Evolutionary conservation across 2,113 vertebrate species (phyloP), one percentile per base, ranked within the genome.

Genomic region (Geococcyx californianus): DNA sequence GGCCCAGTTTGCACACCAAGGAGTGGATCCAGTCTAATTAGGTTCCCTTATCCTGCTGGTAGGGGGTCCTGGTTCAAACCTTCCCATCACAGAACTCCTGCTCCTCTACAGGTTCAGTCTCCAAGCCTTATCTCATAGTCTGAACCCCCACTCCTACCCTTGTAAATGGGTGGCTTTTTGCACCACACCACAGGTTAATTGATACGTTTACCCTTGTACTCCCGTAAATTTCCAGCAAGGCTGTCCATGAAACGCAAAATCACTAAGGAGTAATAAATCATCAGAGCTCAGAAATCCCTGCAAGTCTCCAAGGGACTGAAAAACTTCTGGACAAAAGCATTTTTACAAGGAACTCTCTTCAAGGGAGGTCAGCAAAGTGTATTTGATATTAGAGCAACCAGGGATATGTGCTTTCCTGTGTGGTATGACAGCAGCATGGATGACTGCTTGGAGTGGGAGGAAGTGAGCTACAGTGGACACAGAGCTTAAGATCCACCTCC

Each of bases 331-430:
- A 69, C 66, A 56, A 68, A 82, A 81, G 36, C 47, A 82, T 83
- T 97, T 95, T 95, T 92, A 93, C n/a, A 74, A 56, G 70, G 40
- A 42, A 24, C n/a, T 42, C 13, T 75, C 67, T 91, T 73, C 49
- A 58, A 70, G 31, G 44, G 33, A 70, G 66, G 38, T 83, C 89
- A 95, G 51, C 26, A 59, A 76, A 70, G 77, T 38, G 52, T 69
- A 80, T 78, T 67, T 90, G 81, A 58, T 66, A 89, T 24, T 70
- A 54, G 83, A 95, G 49, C 60, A 25, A 81, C 52, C 47, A 18
- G 36, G 31, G 67, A 24, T 83, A 77, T 80, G 83, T 70, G 51
- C 81, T 95, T 87, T 85, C 78, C 59, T 16, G 0, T 11, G n/a
- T 11, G 26, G 36, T 49, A n/a, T 9, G 5, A 42, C 7, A 84